Evolutionary conservation across 2,113 vertebrate species (phyloP).

Genomic region (Xenopus laevis): DNA sequence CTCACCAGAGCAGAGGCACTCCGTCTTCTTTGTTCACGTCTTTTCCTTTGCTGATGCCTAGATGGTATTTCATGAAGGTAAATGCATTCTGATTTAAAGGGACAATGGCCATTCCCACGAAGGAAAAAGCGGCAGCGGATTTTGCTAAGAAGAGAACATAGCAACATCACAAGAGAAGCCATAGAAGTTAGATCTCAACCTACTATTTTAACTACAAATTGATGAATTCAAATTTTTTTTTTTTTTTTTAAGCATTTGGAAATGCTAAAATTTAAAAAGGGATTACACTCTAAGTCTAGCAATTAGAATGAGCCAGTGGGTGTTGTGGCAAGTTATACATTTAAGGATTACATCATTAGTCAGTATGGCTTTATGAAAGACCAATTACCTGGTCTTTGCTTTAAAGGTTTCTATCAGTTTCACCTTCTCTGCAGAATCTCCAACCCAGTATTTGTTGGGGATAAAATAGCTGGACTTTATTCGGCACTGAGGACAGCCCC

Average conservation of each 20-base stretch:
- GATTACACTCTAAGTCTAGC: too few relatives aligned
- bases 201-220: too few relatives aligned
- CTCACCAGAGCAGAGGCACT: constrained; percentile 31
- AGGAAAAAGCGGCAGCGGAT: constrained; percentile 75
- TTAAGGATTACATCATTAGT: too few relatives aligned
- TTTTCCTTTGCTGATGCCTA: not conserved
- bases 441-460: constrained; percentile 82
- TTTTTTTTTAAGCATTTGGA: too few relatives aligned
- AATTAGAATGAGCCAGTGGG: too few relatives aligned
- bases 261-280: too few relatives aligned
- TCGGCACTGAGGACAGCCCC: constrained; percentile 83
- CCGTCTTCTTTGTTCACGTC: not conserved
- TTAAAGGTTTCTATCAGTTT: constrained; percentile 72
- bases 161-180: too few relatives aligned
- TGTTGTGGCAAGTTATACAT: too few relatives aligned
- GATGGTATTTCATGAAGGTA: constrained; percentile 69
- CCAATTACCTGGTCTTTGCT: constrained; percentile 76
- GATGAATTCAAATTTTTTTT: too few relatives aligned
- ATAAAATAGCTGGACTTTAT: constrained; percentile 81
- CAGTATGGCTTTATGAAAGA: too few relatives aligned
- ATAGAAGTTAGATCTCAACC: too few relatives aligned
- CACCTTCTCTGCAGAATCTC: constrained; percentile 66
- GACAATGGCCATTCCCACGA: constrained; percentile 65
- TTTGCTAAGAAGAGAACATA: constrained; percentile 60
- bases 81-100: constrained; percentile 81